These are phyloP conservation scores for Matsumurasca onukii DNA, from an alignment of 1,140 invertebrate species.

Conservation along the genomic window DNA sequence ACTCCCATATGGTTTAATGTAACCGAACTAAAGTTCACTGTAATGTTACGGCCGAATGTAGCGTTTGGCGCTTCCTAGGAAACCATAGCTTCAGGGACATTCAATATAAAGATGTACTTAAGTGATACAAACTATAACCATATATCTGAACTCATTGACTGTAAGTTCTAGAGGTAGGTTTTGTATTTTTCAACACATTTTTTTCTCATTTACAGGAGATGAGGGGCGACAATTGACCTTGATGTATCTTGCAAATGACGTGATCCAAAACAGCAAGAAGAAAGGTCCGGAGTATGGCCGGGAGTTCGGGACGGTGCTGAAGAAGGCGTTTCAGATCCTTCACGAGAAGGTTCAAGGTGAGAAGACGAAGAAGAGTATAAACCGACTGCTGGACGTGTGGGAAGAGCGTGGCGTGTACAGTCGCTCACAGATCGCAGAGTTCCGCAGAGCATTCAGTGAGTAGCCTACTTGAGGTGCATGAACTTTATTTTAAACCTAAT, in stretches of 20 bases:
- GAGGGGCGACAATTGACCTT: slow-evolving; percentile 87
- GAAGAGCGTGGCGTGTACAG: slow-evolving; percentile 90
- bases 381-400: slow-evolving; percentile 87
- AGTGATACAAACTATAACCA: too few species aligned
- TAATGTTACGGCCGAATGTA: too few species aligned
- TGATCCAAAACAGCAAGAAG: slow-evolving; percentile 97
- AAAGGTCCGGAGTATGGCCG: slow-evolving; percentile 95
- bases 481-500: background rate
- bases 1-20: too few species aligned
- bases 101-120: too few species aligned
- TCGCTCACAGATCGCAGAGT: slow-evolving; percentile 70
- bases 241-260: slow-evolving; percentile 98
- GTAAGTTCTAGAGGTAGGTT: too few species aligned
- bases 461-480: background rate
- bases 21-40: too few species aligned
- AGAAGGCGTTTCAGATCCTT: slow-evolving; percentile 81
- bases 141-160: too few species aligned
- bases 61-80: too few species aligned
- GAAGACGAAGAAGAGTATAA: slow-evolving; percentile 75
- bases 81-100: too few species aligned
- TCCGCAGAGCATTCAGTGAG: slow-evolving; percentile 60
- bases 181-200: too few species aligned
- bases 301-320: slow-evolving; percentile 75
- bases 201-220: slow-evolving; percentile 73
- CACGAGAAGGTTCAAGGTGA: slow-evolving; percentile 65